phyloP scores from a whole-genome alignment of 1,140 invertebrate genomes.

The Lordiphosa stackelbergi region DNA sequence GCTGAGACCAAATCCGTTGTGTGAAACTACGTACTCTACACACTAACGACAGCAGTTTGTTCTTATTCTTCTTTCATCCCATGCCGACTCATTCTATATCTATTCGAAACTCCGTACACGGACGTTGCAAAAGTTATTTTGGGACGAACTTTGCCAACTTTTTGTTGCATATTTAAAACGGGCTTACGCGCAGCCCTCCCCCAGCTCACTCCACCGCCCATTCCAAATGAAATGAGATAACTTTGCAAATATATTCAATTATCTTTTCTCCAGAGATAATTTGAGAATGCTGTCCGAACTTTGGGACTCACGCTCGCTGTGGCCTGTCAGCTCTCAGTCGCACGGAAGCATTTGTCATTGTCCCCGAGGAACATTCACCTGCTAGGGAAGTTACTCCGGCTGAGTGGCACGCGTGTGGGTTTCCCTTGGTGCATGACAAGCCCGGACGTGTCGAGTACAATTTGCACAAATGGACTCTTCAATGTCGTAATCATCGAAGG shows the following conservation, averaged over 20 bases:
- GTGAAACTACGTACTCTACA: neutral
- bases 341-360: constrained; percentile 39
- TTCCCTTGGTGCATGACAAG: constrained; percentile 5
- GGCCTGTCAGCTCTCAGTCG: constrained; percentile 1
- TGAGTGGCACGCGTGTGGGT: constrained; percentile 6
- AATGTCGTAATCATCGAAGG: constrained; percentile 27
- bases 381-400: constrained; percentile 11
- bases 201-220: neutral
- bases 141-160: constrained; percentile 43
- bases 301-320: constrained; percentile 6
- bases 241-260: constrained; percentile 62
- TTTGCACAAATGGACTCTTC: constrained; percentile 42
- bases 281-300: constrained; percentile 17
- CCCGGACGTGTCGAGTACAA: constrained; percentile 36
- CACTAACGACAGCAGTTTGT: neutral
- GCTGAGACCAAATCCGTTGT: too few relatives aligned
- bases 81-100: neutral
- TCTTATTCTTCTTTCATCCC: neutral
- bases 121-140: constrained; percentile 44
- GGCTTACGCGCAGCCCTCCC: constrained; percentile 27
- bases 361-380: constrained; percentile 32
- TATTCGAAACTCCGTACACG: constrained; percentile 21
- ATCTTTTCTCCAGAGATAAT: constrained; percentile 23
- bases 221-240: constrained; percentile 47
- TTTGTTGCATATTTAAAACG: constrained; percentile 60